phyloP scores from a whole-genome alignment of 2,113 vertebrate genomes.

The Turdus rufiventris region DNA sequence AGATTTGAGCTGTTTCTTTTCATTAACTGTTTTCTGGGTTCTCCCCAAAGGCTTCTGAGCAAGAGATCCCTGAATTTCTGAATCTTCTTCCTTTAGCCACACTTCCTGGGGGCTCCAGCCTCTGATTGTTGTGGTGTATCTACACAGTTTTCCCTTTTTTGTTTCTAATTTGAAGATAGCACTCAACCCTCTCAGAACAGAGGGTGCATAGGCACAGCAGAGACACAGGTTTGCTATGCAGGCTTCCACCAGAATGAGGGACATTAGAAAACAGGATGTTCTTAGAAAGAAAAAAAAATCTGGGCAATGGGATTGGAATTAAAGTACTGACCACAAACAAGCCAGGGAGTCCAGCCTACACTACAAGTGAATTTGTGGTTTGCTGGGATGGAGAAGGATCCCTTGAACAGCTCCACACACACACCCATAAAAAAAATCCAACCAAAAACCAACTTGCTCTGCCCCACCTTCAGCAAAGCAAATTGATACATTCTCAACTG shows the following conservation, averaged over 20 bases:
- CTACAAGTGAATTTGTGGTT: not conserved
- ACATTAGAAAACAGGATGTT: not conserved
- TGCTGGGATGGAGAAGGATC: not conserved
- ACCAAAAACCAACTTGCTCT: not conserved
- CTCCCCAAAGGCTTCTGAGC: constrained; percentile 28
- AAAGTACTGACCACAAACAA: not conserved
- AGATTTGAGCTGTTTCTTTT: not conserved
- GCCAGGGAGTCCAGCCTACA: not conserved
- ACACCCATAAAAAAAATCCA: not conserved
- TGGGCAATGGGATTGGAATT: not conserved
- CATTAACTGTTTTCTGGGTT: not conserved
- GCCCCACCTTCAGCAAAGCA: not conserved
- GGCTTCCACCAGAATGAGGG: not conserved
- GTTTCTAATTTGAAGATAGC: constrained; percentile 11
- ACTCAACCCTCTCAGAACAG: constrained; percentile 47
- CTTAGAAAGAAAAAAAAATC: not conserved
- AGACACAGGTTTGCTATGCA: constrained; percentile 9
- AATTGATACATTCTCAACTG: not conserved
- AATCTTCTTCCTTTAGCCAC: not conserved
- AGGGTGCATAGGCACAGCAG: constrained; percentile 40
- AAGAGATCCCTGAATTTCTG: constrained; percentile 33
- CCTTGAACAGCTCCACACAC: not conserved
- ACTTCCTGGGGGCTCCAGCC: not conserved
- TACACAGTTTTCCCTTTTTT: not conserved
- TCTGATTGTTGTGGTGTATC: not conserved